phyloP scores from a whole-genome alignment of 2,113 vertebrate genomes.

The Chrysemys picta region DNA sequence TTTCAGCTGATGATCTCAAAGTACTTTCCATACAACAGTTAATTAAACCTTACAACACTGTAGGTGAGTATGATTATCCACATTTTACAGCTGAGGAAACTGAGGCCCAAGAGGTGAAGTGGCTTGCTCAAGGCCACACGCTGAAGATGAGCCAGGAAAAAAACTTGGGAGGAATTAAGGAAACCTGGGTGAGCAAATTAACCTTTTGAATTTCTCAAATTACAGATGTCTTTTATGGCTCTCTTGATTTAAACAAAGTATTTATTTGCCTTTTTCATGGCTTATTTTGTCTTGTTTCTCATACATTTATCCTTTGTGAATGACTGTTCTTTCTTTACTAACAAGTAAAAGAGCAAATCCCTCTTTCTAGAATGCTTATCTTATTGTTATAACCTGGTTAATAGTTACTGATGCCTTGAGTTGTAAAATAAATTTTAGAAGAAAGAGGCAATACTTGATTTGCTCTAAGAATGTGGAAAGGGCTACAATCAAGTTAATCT shows the following conservation, averaged over 20 bases:
- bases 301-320: neutral
- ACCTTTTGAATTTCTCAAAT: neutral
- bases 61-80: neutral
- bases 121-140: neutral
- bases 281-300: neutral
- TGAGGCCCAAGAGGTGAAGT: neutral
- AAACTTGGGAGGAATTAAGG: neutral
- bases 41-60: neutral
- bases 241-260: neutral
- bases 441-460: neutral
- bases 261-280: neutral
- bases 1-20: neutral
- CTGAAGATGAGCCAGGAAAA: neutral
- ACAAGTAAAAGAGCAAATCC: slow-evolving; percentile 1
- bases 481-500: slow-evolving; percentile 35
- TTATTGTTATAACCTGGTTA: slow-evolving; percentile 1
- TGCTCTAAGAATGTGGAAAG: neutral
- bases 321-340: slow-evolving; percentile 23
- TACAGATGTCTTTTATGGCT: neutral
- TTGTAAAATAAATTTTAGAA: slow-evolving; percentile 20
- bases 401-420: neutral
- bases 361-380: neutral
- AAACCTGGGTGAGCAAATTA: neutral
- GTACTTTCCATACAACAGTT: neutral
- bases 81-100: neutral